A percentile compares a stretch with the other conserved stretches of the same genome.
These are phyloP conservation scores for Clarias fuscus DNA, from an alignment of 2,797 vertebrate genomes.

Conservation along the genomic window DNA sequence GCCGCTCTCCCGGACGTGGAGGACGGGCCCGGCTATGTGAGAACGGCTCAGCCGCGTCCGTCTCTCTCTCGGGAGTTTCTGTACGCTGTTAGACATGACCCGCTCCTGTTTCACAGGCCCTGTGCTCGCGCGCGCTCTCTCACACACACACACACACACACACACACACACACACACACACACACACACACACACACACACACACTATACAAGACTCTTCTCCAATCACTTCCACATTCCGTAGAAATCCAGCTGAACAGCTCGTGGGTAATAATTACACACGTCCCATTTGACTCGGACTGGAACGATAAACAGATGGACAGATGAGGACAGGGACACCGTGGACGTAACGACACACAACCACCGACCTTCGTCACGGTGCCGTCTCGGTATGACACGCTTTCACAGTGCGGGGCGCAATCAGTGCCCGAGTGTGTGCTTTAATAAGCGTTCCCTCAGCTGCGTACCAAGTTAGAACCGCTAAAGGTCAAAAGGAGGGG, in stretches of 20 bases:
- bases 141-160: not conserved
- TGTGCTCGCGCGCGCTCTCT: not conserved
- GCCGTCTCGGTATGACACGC: not conserved
- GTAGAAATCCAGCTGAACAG: not conserved
- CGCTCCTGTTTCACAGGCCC: slow-evolving; percentile 40
- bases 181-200: not conserved
- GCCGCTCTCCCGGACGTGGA: too few relatives aligned
- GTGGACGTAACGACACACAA: not conserved
- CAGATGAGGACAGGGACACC: not conserved
- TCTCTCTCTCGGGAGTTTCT: slow-evolving; percentile 32
- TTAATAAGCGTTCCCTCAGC: not conserved
- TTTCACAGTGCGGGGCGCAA: not conserved
- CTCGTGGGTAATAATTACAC: not conserved
- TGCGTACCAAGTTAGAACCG: not conserved
- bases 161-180: not conserved
- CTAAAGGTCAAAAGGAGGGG: too few relatives aligned
- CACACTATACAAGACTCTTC: not conserved
- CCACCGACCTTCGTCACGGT: not conserved
- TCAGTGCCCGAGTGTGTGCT: not conserved
- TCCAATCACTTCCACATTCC: not conserved
- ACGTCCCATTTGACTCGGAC: not conserved
- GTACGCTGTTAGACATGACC: slow-evolving; percentile 33
- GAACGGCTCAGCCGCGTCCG: not conserved
- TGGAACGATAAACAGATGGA: not conserved
- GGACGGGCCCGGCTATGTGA: not conserved